Evolutionary conservation across 2,888 invertebrate genomes (phyloP).

Genomic region (Ophion ventricosus): DNA sequence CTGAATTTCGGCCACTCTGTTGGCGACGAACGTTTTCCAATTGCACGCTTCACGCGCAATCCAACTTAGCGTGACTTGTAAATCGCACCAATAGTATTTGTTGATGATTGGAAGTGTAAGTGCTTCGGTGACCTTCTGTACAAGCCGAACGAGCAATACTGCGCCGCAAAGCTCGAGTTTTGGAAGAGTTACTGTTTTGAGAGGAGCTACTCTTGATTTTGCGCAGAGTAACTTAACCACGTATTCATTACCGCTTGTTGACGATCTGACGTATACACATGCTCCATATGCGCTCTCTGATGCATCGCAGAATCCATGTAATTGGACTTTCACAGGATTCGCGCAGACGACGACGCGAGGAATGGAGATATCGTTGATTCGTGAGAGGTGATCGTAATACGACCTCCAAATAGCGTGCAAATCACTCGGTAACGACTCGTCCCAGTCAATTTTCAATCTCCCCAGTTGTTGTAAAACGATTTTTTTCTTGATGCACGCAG

Average conservation of each 20-base stretch:
- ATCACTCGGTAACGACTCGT: conserved; percentile 48
- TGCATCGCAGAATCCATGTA: conserved; percentile 69
- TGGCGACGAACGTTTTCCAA: conserved; percentile 34
- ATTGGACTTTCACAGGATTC: conserved; percentile 24
- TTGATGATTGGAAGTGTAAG: conserved; percentile 49
- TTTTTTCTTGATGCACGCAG: too few species aligned
- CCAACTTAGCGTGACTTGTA: conserved; percentile 59
- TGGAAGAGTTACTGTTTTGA: conserved; percentile 67
- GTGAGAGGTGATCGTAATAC: conserved; percentile 23
- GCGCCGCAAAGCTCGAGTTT: conserved; percentile 70
- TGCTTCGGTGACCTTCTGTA: conserved; percentile 29
- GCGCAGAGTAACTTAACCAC: conserved; percentile 65
- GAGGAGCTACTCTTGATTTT: conserved; percentile 73
- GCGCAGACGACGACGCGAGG: too few species aligned
- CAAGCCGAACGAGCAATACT: conserved; percentile 60
- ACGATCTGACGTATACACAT: conserved; percentile 61
- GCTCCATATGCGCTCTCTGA: conserved; percentile 65
- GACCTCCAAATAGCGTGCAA: conserved; percentile 21
- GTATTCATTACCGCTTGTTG: neutral
- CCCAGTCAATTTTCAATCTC: conserved; percentile 54
- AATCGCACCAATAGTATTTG: conserved; percentile 68
- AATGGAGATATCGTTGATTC: too few species aligned
- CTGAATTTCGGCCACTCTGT: conserved; percentile 14
- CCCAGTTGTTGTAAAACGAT: conserved; percentile 53
- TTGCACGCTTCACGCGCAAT: conserved; percentile 5